phyloP scores from a whole-genome alignment of 2,113 vertebrate genomes.

The Conger conger region DNA sequence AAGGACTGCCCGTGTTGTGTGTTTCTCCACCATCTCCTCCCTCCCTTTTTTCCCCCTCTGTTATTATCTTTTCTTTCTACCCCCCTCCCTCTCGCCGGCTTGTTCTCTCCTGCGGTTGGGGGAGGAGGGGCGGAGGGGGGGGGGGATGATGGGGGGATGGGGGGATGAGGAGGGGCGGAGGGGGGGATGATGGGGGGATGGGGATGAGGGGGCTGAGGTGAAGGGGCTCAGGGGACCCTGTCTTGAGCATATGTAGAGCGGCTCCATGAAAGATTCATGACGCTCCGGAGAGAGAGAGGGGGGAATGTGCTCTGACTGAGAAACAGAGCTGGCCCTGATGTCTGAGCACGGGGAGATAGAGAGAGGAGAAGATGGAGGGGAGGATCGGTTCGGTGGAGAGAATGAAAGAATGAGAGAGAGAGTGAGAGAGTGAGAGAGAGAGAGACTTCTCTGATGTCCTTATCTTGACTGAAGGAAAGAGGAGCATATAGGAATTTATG shows the following conservation, averaged over 20 bases:
- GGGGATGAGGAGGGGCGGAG: neutral
- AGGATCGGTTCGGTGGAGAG: neutral
- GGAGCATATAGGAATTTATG: too few relatives aligned
- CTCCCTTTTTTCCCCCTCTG: neutral
- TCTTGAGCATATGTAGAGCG: slow-evolving; percentile 10
- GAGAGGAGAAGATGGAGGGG: neutral
- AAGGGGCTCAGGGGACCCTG: neutral
- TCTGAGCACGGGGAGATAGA: neutral
- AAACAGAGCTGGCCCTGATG: neutral
- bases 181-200: too few relatives aligned
- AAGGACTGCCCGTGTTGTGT: neutral
- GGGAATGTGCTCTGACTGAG: neutral
- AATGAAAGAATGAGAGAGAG: neutral
- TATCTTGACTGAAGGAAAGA: too few relatives aligned
- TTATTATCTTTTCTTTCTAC: slow-evolving; percentile 10
- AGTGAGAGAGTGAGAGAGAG: neutral
- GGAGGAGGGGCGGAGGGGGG: neutral
- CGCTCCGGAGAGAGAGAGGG: neutral
- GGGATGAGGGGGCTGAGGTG: neutral
- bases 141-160: neutral
- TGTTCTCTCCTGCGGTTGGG: slow-evolving; percentile 31
- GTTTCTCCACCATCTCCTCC: neutral
- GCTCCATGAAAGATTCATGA: slow-evolving; percentile 15
- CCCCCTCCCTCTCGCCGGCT: slow-evolving; percentile 50
- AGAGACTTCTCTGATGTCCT: too few relatives aligned